phyloP scores from a whole-genome alignment of 2,888 invertebrate genomes.

The Platycheirus albimanus region DNA sequence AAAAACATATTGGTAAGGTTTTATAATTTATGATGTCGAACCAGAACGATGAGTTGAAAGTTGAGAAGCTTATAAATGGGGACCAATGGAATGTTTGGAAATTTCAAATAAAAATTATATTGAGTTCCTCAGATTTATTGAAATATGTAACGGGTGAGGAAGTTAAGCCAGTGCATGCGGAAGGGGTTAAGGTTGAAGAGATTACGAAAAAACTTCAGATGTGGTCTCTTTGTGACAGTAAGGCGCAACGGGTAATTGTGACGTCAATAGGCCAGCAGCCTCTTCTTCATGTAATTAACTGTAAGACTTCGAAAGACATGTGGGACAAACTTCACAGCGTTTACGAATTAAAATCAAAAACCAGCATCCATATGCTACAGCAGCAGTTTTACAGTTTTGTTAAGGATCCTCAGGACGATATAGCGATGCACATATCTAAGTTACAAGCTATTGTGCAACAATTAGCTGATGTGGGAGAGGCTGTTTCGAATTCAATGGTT shows the following conservation, averaged over 20 bases:
- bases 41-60: too few relatives aligned
- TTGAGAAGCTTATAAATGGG: not conserved
- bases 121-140: not conserved
- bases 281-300: conserved; percentile 21
- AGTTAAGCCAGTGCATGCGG: not conserved
- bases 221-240: not conserved
- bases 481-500: conserved; percentile 48
- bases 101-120: not conserved
- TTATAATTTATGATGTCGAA: too few relatives aligned
- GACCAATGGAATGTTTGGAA: conserved; percentile 14
- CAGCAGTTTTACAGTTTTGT: conserved; percentile 59
- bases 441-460: conserved; percentile 45
- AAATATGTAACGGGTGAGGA: not conserved
- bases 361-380: conserved; percentile 45
- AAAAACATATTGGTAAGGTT: too few relatives aligned
- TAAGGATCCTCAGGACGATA: conserved; percentile 42
- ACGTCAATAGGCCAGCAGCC: conserved; percentile 18
- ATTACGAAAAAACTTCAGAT: too few relatives aligned
- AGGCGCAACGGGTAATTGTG: conserved; percentile 15
- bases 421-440: conserved; percentile 62
- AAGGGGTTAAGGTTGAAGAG: too few relatives aligned
- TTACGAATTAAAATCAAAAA: conserved; percentile 25
- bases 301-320: conserved; percentile 13
- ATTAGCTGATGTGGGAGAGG: conserved; percentile 55
- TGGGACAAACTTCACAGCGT: conserved; percentile 12